A percentile compares a stretch with the other conserved stretches of the same genome.
phyloP scores from a whole-genome alignment of 1,140 invertebrate genomes.

The Drosophila tropicalis region DNA sequence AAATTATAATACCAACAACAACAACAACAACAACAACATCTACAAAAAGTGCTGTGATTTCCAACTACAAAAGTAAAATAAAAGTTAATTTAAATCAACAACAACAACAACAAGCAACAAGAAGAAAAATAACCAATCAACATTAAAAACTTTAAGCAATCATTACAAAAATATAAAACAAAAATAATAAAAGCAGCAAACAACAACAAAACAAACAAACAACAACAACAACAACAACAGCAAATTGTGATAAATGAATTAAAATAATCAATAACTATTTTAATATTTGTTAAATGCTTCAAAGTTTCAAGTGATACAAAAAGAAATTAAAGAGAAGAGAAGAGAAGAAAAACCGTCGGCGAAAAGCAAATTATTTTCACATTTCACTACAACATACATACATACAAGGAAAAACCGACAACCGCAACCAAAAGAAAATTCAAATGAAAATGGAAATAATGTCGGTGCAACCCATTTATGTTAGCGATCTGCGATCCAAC shows the following conservation, averaged over 20 bases:
- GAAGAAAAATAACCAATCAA: slow-evolving; percentile 45
- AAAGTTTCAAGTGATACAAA: slow-evolving; percentile 60
- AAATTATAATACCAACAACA: slow-evolving; percentile 46
- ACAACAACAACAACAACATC: slow-evolving; percentile 53
- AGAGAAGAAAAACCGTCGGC: too few species aligned
- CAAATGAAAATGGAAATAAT: slow-evolving; percentile 83
- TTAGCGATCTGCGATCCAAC: slow-evolving; percentile 70
- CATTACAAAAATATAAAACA: slow-evolving; percentile 60
- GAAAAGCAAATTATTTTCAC: slow-evolving; percentile 26
- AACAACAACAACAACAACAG: slow-evolving; percentile 57
- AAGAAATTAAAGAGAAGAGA: slow-evolving; percentile 18
- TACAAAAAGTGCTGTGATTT: slow-evolving; percentile 82
- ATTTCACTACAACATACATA: too few species aligned
- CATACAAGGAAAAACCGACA: too few species aligned
- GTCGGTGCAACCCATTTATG: slow-evolving; percentile 73
- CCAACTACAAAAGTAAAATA: slow-evolving; percentile 65
- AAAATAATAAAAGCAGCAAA: slow-evolving; percentile 24
- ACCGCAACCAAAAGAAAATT: slow-evolving; percentile 28
- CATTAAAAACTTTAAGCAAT: slow-evolving; percentile 35
- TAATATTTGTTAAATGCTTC: slow-evolving; percentile 60
- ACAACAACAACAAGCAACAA: slow-evolving; percentile 35
- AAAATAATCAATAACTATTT: slow-evolving; percentile 40
- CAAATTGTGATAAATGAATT: slow-evolving; percentile 79
- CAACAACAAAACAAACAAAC: slow-evolving; percentile 32
- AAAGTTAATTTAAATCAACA: slow-evolving; percentile 30